A percentile compares a stretch with the other conserved stretches of the same genome.
Evolutionary conservation across 2,797 vertebrate genomes (phyloP).

Genomic region (Alauda arvensis): DNA sequence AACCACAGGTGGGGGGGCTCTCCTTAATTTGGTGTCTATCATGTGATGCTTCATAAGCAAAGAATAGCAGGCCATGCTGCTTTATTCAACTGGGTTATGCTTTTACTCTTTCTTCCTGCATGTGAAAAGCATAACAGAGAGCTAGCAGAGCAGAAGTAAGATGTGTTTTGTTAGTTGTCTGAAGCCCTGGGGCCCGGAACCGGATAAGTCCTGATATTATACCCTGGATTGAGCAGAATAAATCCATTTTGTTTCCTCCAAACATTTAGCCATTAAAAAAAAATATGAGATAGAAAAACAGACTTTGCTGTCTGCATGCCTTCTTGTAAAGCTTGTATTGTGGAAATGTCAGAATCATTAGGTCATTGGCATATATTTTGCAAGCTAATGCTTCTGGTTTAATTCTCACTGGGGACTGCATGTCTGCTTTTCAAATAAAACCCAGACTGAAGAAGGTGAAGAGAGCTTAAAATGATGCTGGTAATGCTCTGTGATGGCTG

Average conservation of each 20-base stretch:
- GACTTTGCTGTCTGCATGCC: slow-evolving; percentile 76
- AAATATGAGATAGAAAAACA: slow-evolving; percentile 86
- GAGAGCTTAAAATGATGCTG: slow-evolving; percentile 46
- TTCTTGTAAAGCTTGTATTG: slow-evolving; percentile 78
- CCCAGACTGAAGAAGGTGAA: slow-evolving; percentile 61
- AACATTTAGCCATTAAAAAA: slow-evolving; percentile 87
- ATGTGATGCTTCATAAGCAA: slow-evolving; percentile 65
- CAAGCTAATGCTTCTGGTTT: slow-evolving; percentile 82
- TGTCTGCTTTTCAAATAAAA: slow-evolving; percentile 71
- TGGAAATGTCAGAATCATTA: slow-evolving; percentile 85
- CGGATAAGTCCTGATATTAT: slow-evolving; percentile 84
- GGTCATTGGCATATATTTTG: slow-evolving; percentile 81
- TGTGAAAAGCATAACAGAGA: slow-evolving; percentile 87
- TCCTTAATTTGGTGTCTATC: slow-evolving; percentile 59
- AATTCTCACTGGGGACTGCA: slow-evolving; percentile 75
- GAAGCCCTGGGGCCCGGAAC: slow-evolving; percentile 88
- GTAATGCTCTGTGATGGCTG: background rate
- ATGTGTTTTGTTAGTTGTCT: slow-evolving; percentile 92
- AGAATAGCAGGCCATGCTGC: slow-evolving; percentile 74
- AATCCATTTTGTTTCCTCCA: slow-evolving; percentile 87
- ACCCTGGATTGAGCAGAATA: slow-evolving; percentile 82
- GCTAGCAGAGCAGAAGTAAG: slow-evolving; percentile 91
- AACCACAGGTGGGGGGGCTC: slow-evolving; percentile 42
- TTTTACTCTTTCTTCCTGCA: slow-evolving; percentile 76
- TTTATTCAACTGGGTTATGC: slow-evolving; percentile 75